A percentile compares a stretch with the other conserved stretches of the same genome.
Evolutionary conservation across 2,888 invertebrate genomes (phyloP).

Genomic region (Dendrolimus houi): DNA sequence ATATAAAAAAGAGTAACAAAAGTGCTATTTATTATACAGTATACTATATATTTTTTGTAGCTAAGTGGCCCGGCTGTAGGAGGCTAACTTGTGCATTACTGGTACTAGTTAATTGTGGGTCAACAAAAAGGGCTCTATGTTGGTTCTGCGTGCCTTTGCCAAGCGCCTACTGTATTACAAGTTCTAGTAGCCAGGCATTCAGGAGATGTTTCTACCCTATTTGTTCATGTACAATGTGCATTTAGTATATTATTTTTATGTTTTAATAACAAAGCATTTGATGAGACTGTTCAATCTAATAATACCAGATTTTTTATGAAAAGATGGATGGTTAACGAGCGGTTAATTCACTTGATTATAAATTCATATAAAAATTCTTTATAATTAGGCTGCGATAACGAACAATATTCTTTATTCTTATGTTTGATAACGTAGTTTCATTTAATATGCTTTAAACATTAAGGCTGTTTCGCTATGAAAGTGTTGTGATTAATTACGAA

Average conservation of each 20-base stretch:
- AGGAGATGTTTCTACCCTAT: neutral
- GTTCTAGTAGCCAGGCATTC: neutral
- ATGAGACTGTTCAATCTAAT: neutral
- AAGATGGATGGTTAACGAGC: too few relatives aligned
- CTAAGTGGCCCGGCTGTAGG: slow-evolving; percentile 23
- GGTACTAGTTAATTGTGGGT: slow-evolving; percentile 34
- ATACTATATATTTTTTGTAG: slow-evolving; percentile 8
- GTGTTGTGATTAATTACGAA: too few relatives aligned
- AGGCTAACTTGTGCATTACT: slow-evolving; percentile 28
- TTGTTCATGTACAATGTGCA: neutral
- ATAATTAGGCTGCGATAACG: too few relatives aligned
- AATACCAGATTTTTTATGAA: too few relatives aligned
- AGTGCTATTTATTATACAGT: too few relatives aligned
- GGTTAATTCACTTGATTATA: too few relatives aligned
- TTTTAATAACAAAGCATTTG: neutral
- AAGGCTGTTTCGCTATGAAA: too few relatives aligned
- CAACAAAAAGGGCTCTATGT: slow-evolving; percentile 16
- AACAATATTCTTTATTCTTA: too few relatives aligned
- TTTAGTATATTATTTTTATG: neutral
- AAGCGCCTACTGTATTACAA: neutral
- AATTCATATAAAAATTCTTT: too few relatives aligned
- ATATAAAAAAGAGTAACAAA: too few relatives aligned
- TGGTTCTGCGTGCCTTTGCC: neutral
- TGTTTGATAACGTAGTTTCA: too few relatives aligned
- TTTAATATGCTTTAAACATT: too few relatives aligned